A percentile compares a stretch with the other conserved stretches of the same genome.
Evolutionary conservation across 1,140 invertebrate genomes (phyloP).

Genomic region (Metaphire vulgaris): DNA sequence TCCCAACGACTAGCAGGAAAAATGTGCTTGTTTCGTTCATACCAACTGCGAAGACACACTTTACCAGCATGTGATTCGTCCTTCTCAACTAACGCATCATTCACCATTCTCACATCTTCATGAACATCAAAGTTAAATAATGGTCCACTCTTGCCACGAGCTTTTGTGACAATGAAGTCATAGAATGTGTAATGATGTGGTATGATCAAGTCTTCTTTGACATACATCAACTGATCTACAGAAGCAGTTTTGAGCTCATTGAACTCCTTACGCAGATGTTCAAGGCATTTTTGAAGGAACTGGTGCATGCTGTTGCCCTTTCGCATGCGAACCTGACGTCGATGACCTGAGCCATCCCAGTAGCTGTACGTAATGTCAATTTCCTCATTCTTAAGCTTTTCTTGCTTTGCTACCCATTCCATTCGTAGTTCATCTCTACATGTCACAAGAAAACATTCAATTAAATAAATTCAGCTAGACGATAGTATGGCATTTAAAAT

Average conservation of each 20-base stretch:
- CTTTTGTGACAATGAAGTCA: slow-evolving; percentile 98
- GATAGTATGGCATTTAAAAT: too few species aligned
- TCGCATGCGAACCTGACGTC: slow-evolving; percentile 57
- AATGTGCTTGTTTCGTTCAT: slow-evolving; percentile 98
- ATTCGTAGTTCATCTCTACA: slow-evolving; percentile 54
- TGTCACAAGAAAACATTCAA: neutral
- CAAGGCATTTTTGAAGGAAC: slow-evolving; percentile 80
- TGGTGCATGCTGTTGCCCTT: slow-evolving; percentile 91
- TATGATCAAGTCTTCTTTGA: slow-evolving; percentile 97
- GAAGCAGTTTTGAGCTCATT: slow-evolving; percentile 92
- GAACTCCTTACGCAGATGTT: slow-evolving; percentile 89
- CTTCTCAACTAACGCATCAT: slow-evolving; percentile 91
- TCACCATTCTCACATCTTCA: slow-evolving; percentile 87
- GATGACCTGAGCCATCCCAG: slow-evolving; percentile 99
- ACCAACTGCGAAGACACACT: slow-evolving; percentile 86
- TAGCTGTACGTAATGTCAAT: slow-evolving; percentile 99
- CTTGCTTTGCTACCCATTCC: slow-evolving; percentile 93
- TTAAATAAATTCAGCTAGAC: too few species aligned
- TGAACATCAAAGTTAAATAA: slow-evolving; percentile 96
- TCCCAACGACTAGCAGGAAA: slow-evolving; percentile 99
- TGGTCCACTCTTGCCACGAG: slow-evolving; percentile 95
- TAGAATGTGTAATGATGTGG: slow-evolving; percentile 99
- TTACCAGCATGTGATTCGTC: slow-evolving; percentile 97
- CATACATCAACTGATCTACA: slow-evolving; percentile 98
- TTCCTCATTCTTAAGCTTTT: slow-evolving; percentile 93